Evolutionary conservation across 2,113 vertebrate species (phyloP).

Genomic region (Sigmodon hispidus): DNA sequence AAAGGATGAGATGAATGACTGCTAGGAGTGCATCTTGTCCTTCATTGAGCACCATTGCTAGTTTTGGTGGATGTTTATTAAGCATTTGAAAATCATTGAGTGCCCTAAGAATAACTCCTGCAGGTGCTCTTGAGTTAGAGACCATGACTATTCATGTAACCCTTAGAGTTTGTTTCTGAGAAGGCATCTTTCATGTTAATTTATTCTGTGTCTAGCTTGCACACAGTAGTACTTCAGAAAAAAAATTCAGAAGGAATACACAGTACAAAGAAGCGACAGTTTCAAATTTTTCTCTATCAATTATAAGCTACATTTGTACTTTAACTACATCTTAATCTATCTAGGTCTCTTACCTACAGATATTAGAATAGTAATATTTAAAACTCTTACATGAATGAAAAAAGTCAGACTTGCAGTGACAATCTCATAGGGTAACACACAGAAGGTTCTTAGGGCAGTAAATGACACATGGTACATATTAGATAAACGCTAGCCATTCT

Average conservation of each 20-base stretch:
- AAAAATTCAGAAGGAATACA: not conserved
- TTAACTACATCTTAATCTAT: not conserved
- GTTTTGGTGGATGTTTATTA: constrained; percentile 37
- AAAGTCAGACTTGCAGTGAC: not conserved
- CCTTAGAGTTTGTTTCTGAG: not conserved
- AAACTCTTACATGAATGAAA: not conserved
- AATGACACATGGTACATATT: constrained; percentile 33
- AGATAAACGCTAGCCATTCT: constrained; percentile 36
- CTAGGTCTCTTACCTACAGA: not conserved
- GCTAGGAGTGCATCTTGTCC: not conserved
- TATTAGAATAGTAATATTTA: not conserved
- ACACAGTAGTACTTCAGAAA: not conserved
- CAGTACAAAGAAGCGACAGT: not conserved
- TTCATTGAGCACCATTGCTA: not conserved
- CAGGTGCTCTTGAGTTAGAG: not conserved
- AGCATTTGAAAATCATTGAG: not conserved
- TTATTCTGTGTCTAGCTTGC: not conserved
- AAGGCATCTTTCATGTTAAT: not conserved
- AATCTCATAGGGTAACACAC: not conserved
- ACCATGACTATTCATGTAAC: not conserved
- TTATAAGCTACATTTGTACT: not conserved
- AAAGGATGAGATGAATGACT: not conserved
- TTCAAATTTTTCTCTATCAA: not conserved
- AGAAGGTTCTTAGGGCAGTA: not conserved
- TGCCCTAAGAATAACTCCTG: not conserved